A percentile compares a stretch with the other conserved stretches of the same genome.
Conservation (phyloP, 2,113 vertebrate genomes). For the Mobula hypostoma region DNA sequence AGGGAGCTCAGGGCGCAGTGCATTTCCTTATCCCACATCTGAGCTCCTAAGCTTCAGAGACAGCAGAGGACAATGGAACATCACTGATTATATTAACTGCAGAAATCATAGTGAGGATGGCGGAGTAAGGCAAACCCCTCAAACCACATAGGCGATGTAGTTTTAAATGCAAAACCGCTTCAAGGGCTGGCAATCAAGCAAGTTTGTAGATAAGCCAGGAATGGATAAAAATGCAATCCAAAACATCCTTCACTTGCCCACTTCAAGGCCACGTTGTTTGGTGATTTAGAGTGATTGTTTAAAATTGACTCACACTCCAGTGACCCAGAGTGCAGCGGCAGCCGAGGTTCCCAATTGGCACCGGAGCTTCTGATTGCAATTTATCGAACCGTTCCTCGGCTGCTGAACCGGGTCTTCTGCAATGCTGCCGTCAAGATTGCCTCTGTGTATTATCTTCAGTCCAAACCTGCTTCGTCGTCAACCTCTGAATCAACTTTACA, state of each 20-base stretch:
- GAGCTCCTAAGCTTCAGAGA: constrained; percentile 12
- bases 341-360: neutral
- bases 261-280: neutral
- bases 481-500: neutral
- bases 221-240: neutral
- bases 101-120: neutral
- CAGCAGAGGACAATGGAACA: constrained; percentile 3
- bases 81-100: neutral
- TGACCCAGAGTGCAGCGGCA: neutral
- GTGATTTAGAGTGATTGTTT: neutral
- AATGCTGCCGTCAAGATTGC: neutral
- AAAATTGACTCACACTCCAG: neutral
- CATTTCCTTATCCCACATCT: neutral
- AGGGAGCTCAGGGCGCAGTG: neutral
- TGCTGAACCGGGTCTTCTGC: constrained; percentile 4
- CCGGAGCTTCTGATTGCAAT: neutral
- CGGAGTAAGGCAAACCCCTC: no score
- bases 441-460: neutral
- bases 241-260: neutral
- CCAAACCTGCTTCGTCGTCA: neutral
- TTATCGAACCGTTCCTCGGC: neutral
- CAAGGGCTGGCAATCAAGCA: neutral
- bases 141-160: neutral
- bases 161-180: neutral
- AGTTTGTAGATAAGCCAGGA: neutral